Conservation (phyloP, 2,113 vertebrate species). For the Alligator mississippiensis region DNA sequence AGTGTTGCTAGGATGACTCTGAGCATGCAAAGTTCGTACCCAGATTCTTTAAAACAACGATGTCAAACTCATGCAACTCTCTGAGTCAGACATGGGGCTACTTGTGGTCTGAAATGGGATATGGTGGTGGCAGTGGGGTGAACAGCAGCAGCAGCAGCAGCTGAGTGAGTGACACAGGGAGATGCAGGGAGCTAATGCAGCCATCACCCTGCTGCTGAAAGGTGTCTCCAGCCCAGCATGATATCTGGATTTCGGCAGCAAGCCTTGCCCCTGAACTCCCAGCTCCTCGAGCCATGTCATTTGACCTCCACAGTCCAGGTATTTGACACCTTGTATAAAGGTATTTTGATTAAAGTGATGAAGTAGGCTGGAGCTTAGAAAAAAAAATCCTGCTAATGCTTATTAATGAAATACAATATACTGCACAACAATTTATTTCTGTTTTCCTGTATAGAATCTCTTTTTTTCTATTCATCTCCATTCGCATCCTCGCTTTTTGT, state of each 20-base stretch:
- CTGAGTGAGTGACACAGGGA: no score
- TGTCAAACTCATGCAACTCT: no score
- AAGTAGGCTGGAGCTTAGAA: not conserved
- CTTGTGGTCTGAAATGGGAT: no score
- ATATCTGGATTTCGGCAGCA: no score
- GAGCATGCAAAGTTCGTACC: not conserved
- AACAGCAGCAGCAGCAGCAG: no score
- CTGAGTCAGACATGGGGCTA: no score
- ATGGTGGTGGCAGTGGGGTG: no score
- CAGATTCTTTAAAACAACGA: not conserved
- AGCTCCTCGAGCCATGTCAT: not conserved
- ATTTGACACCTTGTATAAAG: not conserved
- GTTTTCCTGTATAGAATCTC: not conserved
- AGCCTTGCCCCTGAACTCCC: not conserved
- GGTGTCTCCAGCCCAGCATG: no score
- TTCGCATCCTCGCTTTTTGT: not conserved
- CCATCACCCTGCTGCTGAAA: no score
- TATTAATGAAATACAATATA: rapidly evolving
- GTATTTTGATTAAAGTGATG: not conserved
- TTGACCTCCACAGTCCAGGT: no score
- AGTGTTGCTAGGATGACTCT: not conserved
- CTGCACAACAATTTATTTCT: not conserved
- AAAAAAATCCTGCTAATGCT: not conserved
- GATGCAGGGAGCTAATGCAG: no score
- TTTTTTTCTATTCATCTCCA: not conserved